Evolutionary conservation across 2,888 invertebrate species (phyloP), one percentile per base, ranked within the genome.

Genomic region (Saturnia pavonia): DNA sequence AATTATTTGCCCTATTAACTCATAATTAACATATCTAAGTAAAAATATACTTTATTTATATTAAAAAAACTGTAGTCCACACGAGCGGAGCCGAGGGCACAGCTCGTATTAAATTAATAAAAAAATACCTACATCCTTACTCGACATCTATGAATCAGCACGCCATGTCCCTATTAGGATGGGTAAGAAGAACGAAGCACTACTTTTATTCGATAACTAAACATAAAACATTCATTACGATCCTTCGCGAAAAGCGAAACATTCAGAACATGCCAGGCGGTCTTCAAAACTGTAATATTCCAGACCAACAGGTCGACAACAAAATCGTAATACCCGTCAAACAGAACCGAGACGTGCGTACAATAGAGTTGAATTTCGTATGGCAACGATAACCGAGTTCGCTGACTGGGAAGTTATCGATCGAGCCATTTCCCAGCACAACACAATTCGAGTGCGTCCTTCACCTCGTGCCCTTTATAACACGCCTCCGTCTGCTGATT

Each of bases 351-450:
- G 73, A 19, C 0, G 0, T 9, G 12, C 12, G 54, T 11, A 14
- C 19, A 69, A 78, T 75, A 84, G 75, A 77, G 81, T 74, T 70
- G 71, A 71, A 72, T 72, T 81, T 83, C 70, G 80, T 72, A 72
- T 74, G 78, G 25, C 71, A 45, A 70, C 67, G 22, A 11, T 8
- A 34, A 19, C 7, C 16, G 22, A 40, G 27, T 34, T 22, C 27
- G 60, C 60, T 76, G 74, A 77, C 79, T 82, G 82, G 69, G 16
- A 67, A 70, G 82, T 91, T 34, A 92, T 92, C 92, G 92, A 92
- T 91, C 91, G 87, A 66, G 73, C 72, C 80, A 80, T 81, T 79
- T 76, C 83, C 65, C 65, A 34, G 82, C 86, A 81, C 81, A 84
- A 76, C 82, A 77, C 72, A 74, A 75, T 27, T 27, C 57, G 57